These are phyloP conservation scores for Podilymbus podiceps DNA, from an alignment of 2,113 vertebrate species.

Conservation along the genomic window DNA sequence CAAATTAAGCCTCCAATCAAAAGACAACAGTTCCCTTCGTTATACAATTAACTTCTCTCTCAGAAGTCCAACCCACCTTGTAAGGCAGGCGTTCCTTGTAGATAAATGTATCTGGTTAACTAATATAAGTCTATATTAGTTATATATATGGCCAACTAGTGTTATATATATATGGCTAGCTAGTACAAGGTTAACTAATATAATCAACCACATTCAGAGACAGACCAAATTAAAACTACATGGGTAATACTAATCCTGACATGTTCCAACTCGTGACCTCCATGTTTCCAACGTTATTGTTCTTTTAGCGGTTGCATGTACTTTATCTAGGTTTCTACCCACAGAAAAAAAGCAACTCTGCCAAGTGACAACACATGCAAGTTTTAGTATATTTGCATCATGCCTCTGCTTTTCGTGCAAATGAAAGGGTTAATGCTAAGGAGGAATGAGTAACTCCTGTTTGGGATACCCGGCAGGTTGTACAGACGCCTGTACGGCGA, in stretches of 20 bases:
- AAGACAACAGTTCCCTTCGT: background rate
- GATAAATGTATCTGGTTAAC: background rate
- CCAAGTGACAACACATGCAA: background rate
- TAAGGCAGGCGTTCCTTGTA: background rate
- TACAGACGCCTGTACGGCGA: background rate
- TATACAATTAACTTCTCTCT: background rate
- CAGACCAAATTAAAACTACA: background rate
- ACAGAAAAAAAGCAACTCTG: background rate
- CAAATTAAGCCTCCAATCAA: background rate
- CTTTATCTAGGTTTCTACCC: background rate
- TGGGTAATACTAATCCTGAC: background rate
- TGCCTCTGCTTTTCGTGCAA: background rate
- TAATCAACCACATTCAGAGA: background rate
- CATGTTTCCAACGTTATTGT: background rate
- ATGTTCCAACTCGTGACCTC: background rate
- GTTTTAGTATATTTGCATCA: background rate
- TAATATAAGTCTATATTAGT: background rate
- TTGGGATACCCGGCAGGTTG: background rate
- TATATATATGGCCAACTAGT: background rate
- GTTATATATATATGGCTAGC: background rate
- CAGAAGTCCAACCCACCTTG: background rate
- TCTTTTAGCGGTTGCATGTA: background rate
- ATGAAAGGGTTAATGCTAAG: background rate
- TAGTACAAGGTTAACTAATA: background rate
- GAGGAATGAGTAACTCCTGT: background rate